Evolutionary conservation across 2,888 invertebrate species (phyloP), one percentile per base, ranked within the genome.

Genomic region (Plebejus anna): DNA sequence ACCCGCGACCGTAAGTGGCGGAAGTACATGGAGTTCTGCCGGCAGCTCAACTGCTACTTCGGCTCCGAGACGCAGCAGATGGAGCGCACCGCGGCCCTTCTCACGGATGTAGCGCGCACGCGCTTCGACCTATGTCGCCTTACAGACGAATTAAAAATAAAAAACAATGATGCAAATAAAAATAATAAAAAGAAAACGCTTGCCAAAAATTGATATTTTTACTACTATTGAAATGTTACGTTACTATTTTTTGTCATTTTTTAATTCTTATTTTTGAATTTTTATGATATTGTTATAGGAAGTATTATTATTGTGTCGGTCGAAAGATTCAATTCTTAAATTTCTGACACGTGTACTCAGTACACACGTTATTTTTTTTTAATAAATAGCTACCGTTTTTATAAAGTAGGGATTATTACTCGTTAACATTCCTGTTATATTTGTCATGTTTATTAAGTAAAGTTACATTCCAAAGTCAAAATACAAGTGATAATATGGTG

Each of bases 21-120:
- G 1, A 80, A 78, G 13, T 92, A 89, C 80, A 94, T 95, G 81
- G 81, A 86, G 0, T 81, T 86, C 51, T 94, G 94, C 79, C 80
- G 83, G 38, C 81, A 85, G 0, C 77, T 81, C 28, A 78, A 82
- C 1, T 84, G 88, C 28, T 94, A 91, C 82, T 88, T 86, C 80
- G 94, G 94, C 2, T 73, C 78, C 0, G 84, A 85, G 16, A 80
- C 82, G 4, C 84, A 88, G 76, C 90, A 89, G 79, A 0, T 89
- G n/a, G 82, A 82, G 1, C 81, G 90, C 2, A 82, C 79, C 28
- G 77, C 84, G 0, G 70, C 38, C 0, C 75, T 89, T 4, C 84
- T 90, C 0, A 77, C 59, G 0, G 88, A 89, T n/a, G 79, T 89
- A 0, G 84, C 88, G 0, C 79, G 77, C 7, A 83, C 79, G 0